Conservation (phyloP, 2,888 invertebrate species). For the Drosophila mercatorum region DNA sequence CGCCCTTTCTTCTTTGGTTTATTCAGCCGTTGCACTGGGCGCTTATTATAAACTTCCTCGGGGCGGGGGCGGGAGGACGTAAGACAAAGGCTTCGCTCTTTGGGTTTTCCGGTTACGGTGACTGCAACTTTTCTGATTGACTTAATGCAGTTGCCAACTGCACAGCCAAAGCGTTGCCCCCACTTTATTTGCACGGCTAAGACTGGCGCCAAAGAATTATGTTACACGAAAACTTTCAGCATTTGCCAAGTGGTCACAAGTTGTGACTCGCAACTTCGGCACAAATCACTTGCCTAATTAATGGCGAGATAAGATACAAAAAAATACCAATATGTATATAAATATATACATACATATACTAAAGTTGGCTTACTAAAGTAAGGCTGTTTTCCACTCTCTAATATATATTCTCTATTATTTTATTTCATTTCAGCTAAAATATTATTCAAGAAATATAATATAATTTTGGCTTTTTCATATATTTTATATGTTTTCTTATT, state of each 20-base stretch:
- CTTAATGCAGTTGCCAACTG: constrained; percentile 75
- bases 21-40: constrained; percentile 59
- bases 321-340: not conserved
- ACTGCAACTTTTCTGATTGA: constrained; percentile 78
- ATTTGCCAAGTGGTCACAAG: constrained; percentile 22
- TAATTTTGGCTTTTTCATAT: too few species aligned
- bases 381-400: too few species aligned
- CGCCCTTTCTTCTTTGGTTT: constrained; percentile 57
- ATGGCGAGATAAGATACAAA: not conserved
- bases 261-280: constrained; percentile 2
- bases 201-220: constrained; percentile 17
- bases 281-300: constrained; percentile 23
- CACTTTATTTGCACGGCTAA: constrained; percentile 27
- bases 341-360: not conserved
- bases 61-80: not conserved
- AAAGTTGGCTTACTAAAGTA: too few species aligned
- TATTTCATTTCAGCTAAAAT: too few species aligned
- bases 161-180: constrained; percentile 57
- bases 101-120: constrained; percentile 34
- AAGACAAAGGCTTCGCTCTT: not conserved
- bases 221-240: constrained; percentile 58
- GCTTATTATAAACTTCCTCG: constrained; percentile 61
- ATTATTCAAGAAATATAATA: too few species aligned
- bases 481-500: too few species aligned
- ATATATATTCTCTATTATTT: too few species aligned